Conservation (phyloP, 2,113 vertebrate genomes). For the Eupsittula cactorum region DNA sequence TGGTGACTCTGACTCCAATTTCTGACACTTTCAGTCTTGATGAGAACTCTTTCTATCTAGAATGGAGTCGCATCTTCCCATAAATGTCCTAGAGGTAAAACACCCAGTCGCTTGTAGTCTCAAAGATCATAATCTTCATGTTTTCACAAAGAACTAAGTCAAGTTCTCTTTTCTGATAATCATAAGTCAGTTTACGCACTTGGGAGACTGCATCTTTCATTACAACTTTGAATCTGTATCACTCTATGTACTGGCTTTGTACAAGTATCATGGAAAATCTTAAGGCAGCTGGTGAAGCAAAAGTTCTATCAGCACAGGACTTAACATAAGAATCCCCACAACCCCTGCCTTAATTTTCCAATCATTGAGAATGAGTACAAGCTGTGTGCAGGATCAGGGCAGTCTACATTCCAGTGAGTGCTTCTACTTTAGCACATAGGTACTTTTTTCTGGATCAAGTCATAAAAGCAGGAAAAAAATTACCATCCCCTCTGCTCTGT, state of each 20-base stretch:
- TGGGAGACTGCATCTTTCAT: not conserved
- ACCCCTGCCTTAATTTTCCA: not conserved
- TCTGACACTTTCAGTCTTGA: not conserved
- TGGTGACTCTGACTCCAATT: not conserved
- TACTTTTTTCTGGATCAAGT: not conserved
- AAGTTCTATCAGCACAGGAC: not conserved
- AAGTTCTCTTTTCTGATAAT: not conserved
- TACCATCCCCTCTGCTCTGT: not conserved
- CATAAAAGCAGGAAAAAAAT: not conserved
- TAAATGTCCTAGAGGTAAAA: not conserved
- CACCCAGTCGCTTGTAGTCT: accelerated
- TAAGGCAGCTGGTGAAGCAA: not conserved
- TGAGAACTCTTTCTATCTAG: not conserved
- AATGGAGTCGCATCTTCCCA: not conserved
- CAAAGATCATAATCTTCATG: not conserved
- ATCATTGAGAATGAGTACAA: not conserved
- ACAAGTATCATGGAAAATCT: accelerated
- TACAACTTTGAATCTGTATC: not conserved
- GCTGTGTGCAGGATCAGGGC: not conserved
- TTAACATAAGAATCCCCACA: not conserved
- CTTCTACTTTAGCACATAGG: not conserved
- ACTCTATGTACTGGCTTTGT: not conserved
- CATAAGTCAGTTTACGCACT: not conserved
- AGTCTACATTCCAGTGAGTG: not conserved
- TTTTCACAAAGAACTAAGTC: not conserved